These are phyloP conservation scores for Periparus ater DNA, from an alignment of 2,797 vertebrate genomes.

Conservation along the genomic window DNA sequence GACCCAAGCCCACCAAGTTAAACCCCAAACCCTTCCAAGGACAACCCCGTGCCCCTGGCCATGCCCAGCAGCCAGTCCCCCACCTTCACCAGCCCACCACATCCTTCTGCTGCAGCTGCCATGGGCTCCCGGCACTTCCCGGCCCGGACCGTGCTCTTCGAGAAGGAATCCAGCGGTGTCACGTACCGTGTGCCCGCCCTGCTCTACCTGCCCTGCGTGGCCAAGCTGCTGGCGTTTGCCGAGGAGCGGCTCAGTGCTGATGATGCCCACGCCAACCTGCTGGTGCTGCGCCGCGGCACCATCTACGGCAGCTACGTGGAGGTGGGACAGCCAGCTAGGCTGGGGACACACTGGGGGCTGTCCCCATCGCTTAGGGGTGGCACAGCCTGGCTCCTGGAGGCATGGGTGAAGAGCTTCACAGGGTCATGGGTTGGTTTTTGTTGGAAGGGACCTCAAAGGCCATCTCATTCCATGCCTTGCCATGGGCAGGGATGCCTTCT, in stretches of 20 bases:
- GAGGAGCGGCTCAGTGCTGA: conserved; percentile 89
- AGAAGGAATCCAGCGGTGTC: conserved; percentile 84
- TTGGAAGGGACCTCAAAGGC: background rate
- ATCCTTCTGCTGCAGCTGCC: background rate
- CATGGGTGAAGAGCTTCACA: rapidly evolving
- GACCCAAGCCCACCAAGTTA: background rate
- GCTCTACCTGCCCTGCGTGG: conserved; percentile 80
- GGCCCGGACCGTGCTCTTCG: conserved; percentile 86
- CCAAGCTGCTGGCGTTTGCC: conserved; percentile 89
- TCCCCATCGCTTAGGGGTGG: rapidly evolving
- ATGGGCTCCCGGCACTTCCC: conserved; percentile 82
- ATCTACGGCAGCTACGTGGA: conserved; percentile 86
- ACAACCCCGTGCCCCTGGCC: rapidly evolving
- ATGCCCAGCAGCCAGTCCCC: rapidly evolving
- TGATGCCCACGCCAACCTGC: conserved; percentile 89
- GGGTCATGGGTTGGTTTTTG: background rate
- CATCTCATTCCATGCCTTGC: background rate
- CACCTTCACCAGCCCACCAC: rapidly evolving
- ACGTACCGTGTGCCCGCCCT: conserved; percentile 92
- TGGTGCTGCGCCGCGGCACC: conserved; percentile 87
- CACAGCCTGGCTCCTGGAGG: background rate
- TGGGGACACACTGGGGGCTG: rapidly evolving
- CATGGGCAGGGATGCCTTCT: background rate
- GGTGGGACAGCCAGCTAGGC: conserved; percentile 72
- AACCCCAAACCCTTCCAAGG: background rate